Percentiles rank a stretch among this genome's conserved stretches.
These are phyloP conservation scores for Aporophyla lueneburgensis DNA, from an alignment of 2,888 invertebrate species.

Conservation along the genomic window DNA sequence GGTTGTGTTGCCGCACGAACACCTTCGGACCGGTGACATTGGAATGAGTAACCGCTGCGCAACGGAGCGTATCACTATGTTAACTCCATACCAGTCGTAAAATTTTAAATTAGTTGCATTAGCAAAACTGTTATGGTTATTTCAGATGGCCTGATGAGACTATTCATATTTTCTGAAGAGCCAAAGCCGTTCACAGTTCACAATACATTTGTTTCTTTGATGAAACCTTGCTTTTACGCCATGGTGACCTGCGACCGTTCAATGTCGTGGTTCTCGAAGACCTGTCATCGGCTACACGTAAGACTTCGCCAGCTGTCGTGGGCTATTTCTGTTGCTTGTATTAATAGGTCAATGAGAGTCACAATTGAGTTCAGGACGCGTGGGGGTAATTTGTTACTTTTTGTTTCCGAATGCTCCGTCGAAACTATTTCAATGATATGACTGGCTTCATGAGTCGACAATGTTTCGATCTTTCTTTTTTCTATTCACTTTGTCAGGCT, in stretches of 20 bases:
- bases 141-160: constrained; percentile 4
- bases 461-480: constrained; percentile 29
- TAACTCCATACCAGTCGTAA: constrained; percentile 13
- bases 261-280: constrained; percentile 27
- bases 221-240: not conserved
- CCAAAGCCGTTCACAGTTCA: constrained; percentile 1
- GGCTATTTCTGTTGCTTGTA: constrained; percentile 55
- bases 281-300: constrained; percentile 47
- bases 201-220: not conserved
- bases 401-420: constrained; percentile 55
- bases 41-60: constrained; percentile 36
- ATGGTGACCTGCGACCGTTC: constrained; percentile 22
- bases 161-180: not conserved
- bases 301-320: constrained; percentile 57
- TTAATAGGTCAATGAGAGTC: constrained; percentile 64
- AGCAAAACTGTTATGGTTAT: not conserved
- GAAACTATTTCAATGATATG: constrained; percentile 44
- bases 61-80: constrained; percentile 40
- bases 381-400: constrained; percentile 55
- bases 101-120: constrained; percentile 10
- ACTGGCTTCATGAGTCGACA: constrained; percentile 32
- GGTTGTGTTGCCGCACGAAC: constrained; percentile 31
- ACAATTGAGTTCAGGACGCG: constrained; percentile 59
- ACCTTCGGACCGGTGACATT: constrained; percentile 56
- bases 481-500: not conserved